phyloP scores from a whole-genome alignment of 2,113 vertebrate species.

The Chamaetylas fuelleborni region DNA sequence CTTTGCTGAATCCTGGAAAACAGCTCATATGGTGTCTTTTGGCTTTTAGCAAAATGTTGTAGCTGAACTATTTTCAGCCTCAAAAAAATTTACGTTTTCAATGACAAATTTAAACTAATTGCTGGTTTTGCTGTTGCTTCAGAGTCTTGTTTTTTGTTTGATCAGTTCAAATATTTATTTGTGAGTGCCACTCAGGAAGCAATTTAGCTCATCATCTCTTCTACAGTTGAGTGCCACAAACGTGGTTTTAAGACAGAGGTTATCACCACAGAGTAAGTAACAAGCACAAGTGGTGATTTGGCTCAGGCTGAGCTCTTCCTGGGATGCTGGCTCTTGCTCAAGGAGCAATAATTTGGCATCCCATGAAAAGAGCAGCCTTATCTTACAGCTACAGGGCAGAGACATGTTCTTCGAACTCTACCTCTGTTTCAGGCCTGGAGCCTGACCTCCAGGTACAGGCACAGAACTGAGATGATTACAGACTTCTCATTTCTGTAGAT shows the following conservation, averaged over 20 bases:
- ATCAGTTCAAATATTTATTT: conserved; percentile 31
- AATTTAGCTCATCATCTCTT: conserved; percentile 3
- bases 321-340: not conserved
- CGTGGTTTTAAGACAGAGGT: not conserved
- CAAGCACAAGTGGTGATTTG: not conserved
- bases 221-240: not conserved
- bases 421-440: not conserved
- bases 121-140: conserved; percentile 18
- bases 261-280: not conserved
- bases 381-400: not conserved
- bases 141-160: not conserved
- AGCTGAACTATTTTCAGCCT: conserved; percentile 15
- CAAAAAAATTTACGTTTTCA: conserved; percentile 12
- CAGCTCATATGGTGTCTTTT: not conserved
- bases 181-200: not conserved
- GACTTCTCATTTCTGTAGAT: not conserved
- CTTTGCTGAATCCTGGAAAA: not conserved
- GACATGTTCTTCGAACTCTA: not conserved
- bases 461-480: not conserved
- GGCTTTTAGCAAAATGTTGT: not conserved
- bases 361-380: not conserved
- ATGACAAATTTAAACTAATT: conserved; percentile 25
- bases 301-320: not conserved
- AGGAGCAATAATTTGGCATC: not conserved
- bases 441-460: not conserved